Evolutionary conservation across 2,113 vertebrate genomes (phyloP).

Genomic region (Corvus cornix): DNA sequence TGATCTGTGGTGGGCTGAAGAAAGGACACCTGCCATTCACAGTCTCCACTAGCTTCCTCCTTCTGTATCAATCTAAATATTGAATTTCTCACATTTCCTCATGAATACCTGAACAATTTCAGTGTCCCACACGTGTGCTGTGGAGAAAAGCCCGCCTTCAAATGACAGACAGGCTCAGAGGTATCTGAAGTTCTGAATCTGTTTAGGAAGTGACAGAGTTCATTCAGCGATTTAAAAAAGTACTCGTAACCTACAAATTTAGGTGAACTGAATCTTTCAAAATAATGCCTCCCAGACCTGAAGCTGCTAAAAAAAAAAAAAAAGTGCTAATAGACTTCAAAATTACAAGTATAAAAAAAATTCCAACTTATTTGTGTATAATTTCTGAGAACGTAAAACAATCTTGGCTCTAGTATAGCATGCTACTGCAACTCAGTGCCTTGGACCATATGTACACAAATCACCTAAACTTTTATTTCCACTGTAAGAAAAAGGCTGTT

Average conservation of each 20-base stretch:
- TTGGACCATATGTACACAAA: neutral
- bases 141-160: neutral
- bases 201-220: neutral
- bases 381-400: accelerated
- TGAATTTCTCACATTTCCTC: neutral
- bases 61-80: neutral
- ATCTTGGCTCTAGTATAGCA: neutral
- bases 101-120: neutral
- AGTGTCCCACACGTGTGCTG: accelerated
- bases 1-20: neutral
- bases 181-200: neutral
- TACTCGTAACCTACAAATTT: neutral
- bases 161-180: neutral
- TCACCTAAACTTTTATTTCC: neutral
- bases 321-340: neutral
- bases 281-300: neutral
- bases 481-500: neutral
- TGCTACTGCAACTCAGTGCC: neutral
- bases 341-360: neutral
- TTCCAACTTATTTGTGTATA: neutral
- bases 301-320: neutral
- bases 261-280: neutral
- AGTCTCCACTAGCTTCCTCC: neutral
- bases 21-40: neutral
- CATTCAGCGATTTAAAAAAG: accelerated